These are phyloP conservation scores for Aphyosemion australe DNA, from an alignment of 2,113 vertebrate genomes.

Conservation along the genomic window DNA sequence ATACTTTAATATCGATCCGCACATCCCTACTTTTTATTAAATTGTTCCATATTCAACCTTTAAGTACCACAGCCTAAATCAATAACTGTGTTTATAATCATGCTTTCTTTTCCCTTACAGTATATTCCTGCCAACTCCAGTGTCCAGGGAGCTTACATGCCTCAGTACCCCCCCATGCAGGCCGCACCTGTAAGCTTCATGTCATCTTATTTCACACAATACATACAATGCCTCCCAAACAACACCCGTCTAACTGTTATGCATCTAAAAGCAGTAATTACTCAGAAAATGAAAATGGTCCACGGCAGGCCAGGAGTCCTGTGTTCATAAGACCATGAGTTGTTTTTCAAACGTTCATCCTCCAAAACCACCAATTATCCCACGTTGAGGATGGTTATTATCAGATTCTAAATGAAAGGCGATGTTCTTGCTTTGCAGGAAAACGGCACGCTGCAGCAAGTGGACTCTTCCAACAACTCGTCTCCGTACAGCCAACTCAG, in stretches of 20 bases:
- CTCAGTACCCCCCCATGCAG: constrained; percentile 93
- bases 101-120: constrained; percentile 66
- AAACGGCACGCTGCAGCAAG: constrained; percentile 90
- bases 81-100: not conserved
- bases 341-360: constrained; percentile 33
- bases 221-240: too few species aligned
- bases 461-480: constrained; percentile 95
- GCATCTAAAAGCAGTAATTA: constrained; percentile 33
- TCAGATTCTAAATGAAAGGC: constrained; percentile 35
- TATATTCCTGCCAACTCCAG: constrained; percentile 94
- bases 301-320: constrained; percentile 9
- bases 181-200: constrained; percentile 84
- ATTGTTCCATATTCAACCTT: too few species aligned
- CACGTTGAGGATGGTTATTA: constrained; percentile 40
- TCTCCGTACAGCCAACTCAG: constrained; percentile 96
- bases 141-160: constrained; percentile 96
- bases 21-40: too few species aligned
- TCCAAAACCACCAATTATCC: constrained; percentile 53
- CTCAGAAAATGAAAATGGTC: constrained; percentile 12
- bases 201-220: not conserved
- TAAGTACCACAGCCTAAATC: too few species aligned
- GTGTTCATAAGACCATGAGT: constrained; percentile 13
- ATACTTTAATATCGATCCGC: too few species aligned
- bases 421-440: constrained; percentile 82
- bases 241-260: not conserved